Evolutionary conservation across 2,113 vertebrate species (phyloP).

Genomic region (Scolopax mira): DNA sequence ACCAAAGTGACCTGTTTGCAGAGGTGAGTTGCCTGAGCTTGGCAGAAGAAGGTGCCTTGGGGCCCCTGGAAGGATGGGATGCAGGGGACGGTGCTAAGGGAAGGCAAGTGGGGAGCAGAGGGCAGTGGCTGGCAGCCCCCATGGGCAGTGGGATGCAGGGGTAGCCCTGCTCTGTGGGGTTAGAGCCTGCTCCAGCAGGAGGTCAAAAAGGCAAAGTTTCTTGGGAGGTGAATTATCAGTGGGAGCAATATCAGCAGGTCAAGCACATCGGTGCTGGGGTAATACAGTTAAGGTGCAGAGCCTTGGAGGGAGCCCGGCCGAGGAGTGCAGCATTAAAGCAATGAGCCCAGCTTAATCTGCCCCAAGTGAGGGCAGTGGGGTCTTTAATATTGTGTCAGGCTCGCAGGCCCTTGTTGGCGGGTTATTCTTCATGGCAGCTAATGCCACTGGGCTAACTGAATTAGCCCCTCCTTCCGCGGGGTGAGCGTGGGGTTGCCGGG

Average conservation of each 20-base stretch:
- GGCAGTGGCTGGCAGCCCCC: neutral
- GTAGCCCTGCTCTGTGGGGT: conserved; percentile 2
- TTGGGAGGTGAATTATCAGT: conserved; percentile 83
- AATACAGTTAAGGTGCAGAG: conserved; percentile 87
- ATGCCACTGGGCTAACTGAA: conserved; percentile 89
- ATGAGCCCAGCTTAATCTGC: conserved; percentile 91
- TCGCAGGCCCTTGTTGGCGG: conserved; percentile 73
- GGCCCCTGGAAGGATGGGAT: neutral
- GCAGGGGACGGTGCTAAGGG: neutral
- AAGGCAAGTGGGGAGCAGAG: rapidly evolving
- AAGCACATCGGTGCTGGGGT: conserved; percentile 79
- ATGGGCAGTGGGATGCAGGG: neutral
- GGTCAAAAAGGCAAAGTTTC: conserved; percentile 94
- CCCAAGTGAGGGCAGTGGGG: conserved; percentile 82
- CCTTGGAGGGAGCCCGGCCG: conserved; percentile 71
- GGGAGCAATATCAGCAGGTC: conserved; percentile 77
- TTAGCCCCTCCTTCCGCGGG: conserved; percentile 82
- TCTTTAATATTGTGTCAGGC: conserved; percentile 83
- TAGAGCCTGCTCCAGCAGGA: conserved; percentile 51
- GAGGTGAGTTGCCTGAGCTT: neutral
- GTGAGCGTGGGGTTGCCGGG: conserved; percentile 84
- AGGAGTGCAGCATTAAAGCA: conserved; percentile 78
- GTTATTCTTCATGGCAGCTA: conserved; percentile 82
- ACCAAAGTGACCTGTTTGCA: neutral
- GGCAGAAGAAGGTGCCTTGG: neutral